phyloP scores from a whole-genome alignment of 2,888 invertebrate species.

The Shargacucullia verbasci region DNA sequence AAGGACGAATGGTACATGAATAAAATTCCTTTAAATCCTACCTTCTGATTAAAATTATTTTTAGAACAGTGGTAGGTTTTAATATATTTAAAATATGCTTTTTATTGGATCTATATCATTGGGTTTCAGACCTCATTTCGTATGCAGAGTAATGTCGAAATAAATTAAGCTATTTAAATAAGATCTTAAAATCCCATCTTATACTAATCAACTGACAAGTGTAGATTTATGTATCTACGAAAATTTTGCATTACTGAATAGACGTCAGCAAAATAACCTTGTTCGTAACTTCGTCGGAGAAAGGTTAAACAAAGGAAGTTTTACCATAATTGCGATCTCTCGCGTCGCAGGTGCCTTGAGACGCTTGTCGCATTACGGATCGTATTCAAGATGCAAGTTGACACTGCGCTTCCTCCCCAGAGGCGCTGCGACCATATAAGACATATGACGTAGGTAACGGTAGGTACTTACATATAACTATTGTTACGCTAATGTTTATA shows the following conservation, averaged over 20 bases:
- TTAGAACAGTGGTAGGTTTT: neutral
- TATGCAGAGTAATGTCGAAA: neutral
- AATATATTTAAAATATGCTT: neutral
- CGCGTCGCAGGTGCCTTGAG: neutral
- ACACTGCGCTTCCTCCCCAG: slow-evolving; percentile 38
- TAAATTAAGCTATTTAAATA: no score
- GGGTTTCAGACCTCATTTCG: neutral
- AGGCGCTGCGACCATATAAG: neutral
- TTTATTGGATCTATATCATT: slow-evolving; percentile 5
- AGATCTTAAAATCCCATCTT: no score
- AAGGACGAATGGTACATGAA: slow-evolving; percentile 9
- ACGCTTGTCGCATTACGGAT: slow-evolving; percentile 15
- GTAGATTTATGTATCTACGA: no score
- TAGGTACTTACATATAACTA: neutral
- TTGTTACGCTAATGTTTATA: slow-evolving; percentile 11
- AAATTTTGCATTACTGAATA: neutral
- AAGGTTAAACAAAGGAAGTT: slow-evolving; percentile 10
- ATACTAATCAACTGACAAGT: no score
- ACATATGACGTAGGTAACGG: neutral
- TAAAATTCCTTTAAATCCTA: slow-evolving; percentile 23
- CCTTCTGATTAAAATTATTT: slow-evolving; percentile 13
- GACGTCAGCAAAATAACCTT: slow-evolving; percentile 15
- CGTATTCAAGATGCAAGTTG: slow-evolving; percentile 31
- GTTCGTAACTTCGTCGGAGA: slow-evolving; percentile 4
- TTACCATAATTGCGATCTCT: neutral